Percentiles rank a stretch among this genome's conserved stretches.
Conservation (phyloP, 2,888 invertebrate genomes). For the Melipona beecheii region DNA sequence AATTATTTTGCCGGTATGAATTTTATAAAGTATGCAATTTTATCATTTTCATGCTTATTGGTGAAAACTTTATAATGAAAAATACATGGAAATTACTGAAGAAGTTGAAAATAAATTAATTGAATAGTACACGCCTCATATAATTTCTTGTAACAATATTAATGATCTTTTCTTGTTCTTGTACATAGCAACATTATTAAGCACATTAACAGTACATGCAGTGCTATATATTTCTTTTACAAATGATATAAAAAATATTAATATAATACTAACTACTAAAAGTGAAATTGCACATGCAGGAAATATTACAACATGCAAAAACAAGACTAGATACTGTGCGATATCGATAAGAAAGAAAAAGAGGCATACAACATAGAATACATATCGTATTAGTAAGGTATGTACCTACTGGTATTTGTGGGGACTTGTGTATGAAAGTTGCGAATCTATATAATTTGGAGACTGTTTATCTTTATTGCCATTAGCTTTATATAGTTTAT, state of each 20-base stretch:
- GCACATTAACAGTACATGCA: background rate
- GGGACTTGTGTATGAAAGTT: constrained; percentile 62
- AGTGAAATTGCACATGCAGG: background rate
- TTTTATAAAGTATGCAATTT: background rate
- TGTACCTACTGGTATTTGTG: constrained; percentile 45
- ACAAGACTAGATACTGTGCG: background rate
- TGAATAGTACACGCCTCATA: background rate
- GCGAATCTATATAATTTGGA: constrained; percentile 74
- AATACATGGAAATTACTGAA: background rate
- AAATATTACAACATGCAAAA: background rate
- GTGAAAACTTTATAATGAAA: background rate
- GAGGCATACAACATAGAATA: constrained; percentile 3
- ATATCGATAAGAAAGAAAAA: background rate
- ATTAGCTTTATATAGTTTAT: constrained; percentile 79
- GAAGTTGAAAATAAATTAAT: background rate
- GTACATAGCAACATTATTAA: background rate
- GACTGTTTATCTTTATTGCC: constrained; percentile 81
- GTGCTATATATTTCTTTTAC: background rate
- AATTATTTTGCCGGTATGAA: background rate
- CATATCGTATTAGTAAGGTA: constrained; percentile 26
- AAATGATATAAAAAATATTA: background rate
- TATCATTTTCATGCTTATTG: constrained; percentile 14
- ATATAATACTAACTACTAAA: background rate
- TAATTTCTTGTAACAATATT: background rate
- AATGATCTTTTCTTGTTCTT: background rate